Base-by-base conservation (phyloP, 2,113 vertebrate genomes). In the Leptobrachium ailaonicum region DNA sequence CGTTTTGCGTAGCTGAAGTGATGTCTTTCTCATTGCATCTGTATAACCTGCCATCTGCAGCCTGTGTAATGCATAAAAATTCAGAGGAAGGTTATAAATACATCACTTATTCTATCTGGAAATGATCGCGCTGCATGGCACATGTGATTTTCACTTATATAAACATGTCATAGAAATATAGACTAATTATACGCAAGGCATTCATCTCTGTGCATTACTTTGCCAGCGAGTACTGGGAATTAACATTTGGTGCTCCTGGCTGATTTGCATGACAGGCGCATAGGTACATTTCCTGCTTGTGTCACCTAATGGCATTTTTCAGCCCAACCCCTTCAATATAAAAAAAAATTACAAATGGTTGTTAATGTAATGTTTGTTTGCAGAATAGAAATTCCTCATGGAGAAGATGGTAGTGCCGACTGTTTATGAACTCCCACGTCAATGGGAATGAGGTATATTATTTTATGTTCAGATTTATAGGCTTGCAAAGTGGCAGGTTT, bases 11-110 rank as follows among this genome's bases (percentile, higher is more conserved):
- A 50, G 41, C 64, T 67, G 64, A 14, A 14, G 12, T 32, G 54
- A 62, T 70, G 53, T 58, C 42, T 45, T 6, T 62, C 14, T 56
- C 32, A 10, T 13, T 2, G 8, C n/a, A 6, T 60, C 20, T 3
- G 5, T 40, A 47, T 69, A 20, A 69, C 41, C 3, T 45, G 9
- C 67, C 14, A 14, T 66, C 32, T 63, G 76, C 43, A 10, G 11
- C 54, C 2, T 20, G 8, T 47, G 67, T 58, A 60, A 43, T 60
- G 40, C 42, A 58, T 60, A 5, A 70, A 58, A 50, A 70, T 8
- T 12, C n/a, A 62, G 20, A 68, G 2, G 2, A 41, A n/a, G 53
- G 41, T 60, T 62, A 69, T 47, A 71, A 71, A 77, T 71, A 71
- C 41, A 41, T 58, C 3, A 2, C 14, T 76, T 45, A 11, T 50